Base-by-base conservation (phyloP, 2,888 invertebrate genomes). In the Carabus problematicus region DNA sequence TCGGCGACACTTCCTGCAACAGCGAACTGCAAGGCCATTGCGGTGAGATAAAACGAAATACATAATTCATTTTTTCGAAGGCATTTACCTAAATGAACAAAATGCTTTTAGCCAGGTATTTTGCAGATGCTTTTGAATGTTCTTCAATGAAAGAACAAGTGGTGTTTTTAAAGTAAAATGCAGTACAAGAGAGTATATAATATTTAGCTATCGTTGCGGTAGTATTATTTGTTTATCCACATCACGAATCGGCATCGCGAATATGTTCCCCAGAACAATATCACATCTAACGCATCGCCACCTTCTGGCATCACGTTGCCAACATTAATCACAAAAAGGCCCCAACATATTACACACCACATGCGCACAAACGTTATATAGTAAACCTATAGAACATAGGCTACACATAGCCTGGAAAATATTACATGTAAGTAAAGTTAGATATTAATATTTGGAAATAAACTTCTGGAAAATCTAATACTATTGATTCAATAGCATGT, bases 271-370 rank as follows among this genome's bases (percentile, higher is more conserved):
- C 52, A 60, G 39, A 66, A 67, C 67, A 67, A 67, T 67, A 67
- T 67, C 60, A 42, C 9, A 9, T 45, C 64, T 59, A 67, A 67
- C 67, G 67, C 67, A 67, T 67, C 60, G 60, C 62, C 69, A 69
- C 69, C 69, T 62, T 69, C 69, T 69, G 69, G 69, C 69, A 69
- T 62, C 69, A 69, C 69, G 69, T 69, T 62, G 29, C 39, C 69
- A 69, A 69, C 62, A 69, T 69, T 56, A 61, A 69, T 69, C 69
- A 69, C 61, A 55, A 62, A 69, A 69, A 61, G 45, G 42, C 62
- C 69, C 68, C 29, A 62, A 69, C 69, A 69, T 69, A 62, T 62
- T 62, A 61, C 69, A 59, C 45, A 29, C 29, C 29, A 29, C 43
- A 52, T n/a, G 40, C 12, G 55, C 55, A 55, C 69, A 61, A 69